A percentile compares a stretch with the other conserved stretches of the same genome.
phyloP scores from a whole-genome alignment of 35 echinoderm and acorn worm genomes.

The Ophioderma brevispina region DNA sequence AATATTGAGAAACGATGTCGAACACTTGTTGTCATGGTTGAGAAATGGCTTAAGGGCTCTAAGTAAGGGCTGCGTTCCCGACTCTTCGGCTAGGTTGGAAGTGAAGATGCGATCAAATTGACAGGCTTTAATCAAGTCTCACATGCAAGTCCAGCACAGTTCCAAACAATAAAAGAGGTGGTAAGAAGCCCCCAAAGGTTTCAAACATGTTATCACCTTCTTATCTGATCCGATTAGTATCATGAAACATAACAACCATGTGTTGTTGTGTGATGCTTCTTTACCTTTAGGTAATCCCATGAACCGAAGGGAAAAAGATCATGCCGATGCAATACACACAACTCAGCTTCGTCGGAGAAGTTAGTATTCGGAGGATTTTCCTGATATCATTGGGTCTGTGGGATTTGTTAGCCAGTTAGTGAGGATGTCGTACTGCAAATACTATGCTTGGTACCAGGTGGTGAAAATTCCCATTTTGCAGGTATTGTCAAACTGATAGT shows the following conservation, averaged over 20 bases:
- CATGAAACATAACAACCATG: constrained; percentile 46
- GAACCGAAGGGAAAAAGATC: background rate
- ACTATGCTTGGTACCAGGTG: background rate
- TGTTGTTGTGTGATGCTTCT: background rate
- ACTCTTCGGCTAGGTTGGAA: background rate
- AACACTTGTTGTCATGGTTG: constrained; percentile 10
- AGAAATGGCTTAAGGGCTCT: background rate
- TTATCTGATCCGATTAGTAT: constrained; percentile 7
- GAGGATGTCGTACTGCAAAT: constrained; percentile 34
- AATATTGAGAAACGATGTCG: background rate
- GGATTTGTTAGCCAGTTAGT: constrained; percentile 12
- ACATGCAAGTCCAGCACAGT: background rate
- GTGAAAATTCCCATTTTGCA: background rate
- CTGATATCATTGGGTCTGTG: background rate
- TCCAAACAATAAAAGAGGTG: background rate
- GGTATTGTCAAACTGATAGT: background rate
- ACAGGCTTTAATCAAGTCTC: background rate
- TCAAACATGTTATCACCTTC: background rate
- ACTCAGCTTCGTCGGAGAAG: background rate
- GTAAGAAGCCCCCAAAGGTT: background rate
- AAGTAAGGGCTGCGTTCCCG: background rate
- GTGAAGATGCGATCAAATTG: constrained; percentile 29
- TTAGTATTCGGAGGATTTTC: background rate
- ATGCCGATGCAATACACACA: background rate
- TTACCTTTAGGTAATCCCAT: constrained; percentile 36